Evolutionary conservation across 2,888 invertebrate species (phyloP), one percentile per base, ranked within the genome.

Genomic region (Eubasilissa splendida): DNA sequence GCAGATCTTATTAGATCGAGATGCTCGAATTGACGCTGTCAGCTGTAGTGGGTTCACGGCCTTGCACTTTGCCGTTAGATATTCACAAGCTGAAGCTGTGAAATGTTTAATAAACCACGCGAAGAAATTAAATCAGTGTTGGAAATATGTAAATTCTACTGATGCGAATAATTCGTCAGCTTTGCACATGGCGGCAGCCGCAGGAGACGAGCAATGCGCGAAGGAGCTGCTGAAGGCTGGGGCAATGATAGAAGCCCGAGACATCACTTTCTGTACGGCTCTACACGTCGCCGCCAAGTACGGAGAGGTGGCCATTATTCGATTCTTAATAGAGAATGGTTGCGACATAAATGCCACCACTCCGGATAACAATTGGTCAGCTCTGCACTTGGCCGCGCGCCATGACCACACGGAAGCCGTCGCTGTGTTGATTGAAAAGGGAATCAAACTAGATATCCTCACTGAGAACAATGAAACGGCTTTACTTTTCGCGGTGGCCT

Each of bases 211-310:
- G 33, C 12, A 5, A 11, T 63, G 63, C n/a, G 63, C n/a, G 42
- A 22, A 42, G 8, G 33, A 63, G 33, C 42, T 63, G 12, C 31
- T 63, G 1, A 11, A 63, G 31, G 63, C 33, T 63, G 33, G 63
- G 12, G 63, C 33, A 10, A 63, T 33, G 31, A 63, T 63, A 12
- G n/a, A 63, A 7, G 33, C 63, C 33, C 31, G 42, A 31, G 63
- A 63, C 8, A 63, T 4, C 11, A 33, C 8, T 10, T 12, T 12
- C 31, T 63, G 22, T 33, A 12, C 63, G 33, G 63, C 63, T 12
- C 63, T 63, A 3, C 63, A 63, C 12, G 31, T 63, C 4, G 63
- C 63, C n/a, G 63, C 63, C 4, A 63, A n/a, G n/a, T 63, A 63
- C 31, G 63, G 63, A 33, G 12, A 12, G 12, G n/a, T n/a, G 42